Evolutionary conservation across 2,888 invertebrate genomes (phyloP).

Genomic region (Acronicta psi): DNA sequence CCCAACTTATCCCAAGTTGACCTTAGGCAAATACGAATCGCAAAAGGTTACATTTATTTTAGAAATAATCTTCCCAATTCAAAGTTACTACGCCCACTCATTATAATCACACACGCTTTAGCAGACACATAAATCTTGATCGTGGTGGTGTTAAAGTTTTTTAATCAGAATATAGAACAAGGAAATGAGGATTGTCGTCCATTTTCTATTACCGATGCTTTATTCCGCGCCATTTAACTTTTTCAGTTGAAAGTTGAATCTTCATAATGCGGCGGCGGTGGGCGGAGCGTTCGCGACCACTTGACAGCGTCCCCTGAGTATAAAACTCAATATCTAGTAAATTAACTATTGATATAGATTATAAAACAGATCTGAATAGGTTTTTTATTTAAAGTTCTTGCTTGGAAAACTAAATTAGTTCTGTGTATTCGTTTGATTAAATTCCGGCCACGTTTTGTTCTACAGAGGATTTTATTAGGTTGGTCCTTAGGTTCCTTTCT

Average conservation of each 20-base stretch:
- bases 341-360: constrained; percentile 54
- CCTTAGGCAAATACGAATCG: too few relatives aligned
- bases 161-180: constrained; percentile 71
- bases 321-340: constrained; percentile 57
- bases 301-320: constrained; percentile 54
- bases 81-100: too few relatives aligned
- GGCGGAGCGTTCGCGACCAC: constrained; percentile 48
- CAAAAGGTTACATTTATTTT: too few relatives aligned
- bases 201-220: constrained; percentile 82
- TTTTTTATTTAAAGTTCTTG: constrained; percentile 12
- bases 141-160: constrained; percentile 38
- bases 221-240: constrained; percentile 83
- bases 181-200: constrained; percentile 82
- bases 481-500: neutral
- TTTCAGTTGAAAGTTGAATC: constrained; percentile 77
- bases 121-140: constrained; percentile 37
- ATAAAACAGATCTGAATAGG: constrained; percentile 37
- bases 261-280: constrained; percentile 67
- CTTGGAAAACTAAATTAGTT: constrained; percentile 2
- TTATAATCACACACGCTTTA: neutral
- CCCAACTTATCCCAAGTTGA: too few relatives aligned
- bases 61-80: too few relatives aligned
- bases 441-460: constrained; percentile 3
- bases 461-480: neutral
- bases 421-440: constrained; percentile 9